These are phyloP conservation scores for Carollia perspicillata DNA, from an alignment of 2,113 vertebrate species.

Conservation along the genomic window DNA sequence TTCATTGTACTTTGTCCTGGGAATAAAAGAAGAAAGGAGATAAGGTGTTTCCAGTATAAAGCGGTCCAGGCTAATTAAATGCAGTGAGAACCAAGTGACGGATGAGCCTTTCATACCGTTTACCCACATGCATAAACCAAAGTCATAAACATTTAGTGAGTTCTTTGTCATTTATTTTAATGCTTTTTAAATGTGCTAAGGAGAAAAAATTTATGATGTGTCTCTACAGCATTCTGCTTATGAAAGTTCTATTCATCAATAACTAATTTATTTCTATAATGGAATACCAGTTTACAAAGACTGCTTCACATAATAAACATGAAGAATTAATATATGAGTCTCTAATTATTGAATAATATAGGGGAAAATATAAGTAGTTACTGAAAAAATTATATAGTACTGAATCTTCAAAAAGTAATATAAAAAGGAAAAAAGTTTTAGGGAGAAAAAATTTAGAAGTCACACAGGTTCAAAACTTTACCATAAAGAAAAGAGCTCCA, in stretches of 20 bases:
- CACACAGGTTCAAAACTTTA: slow-evolving; percentile 16
- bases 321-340: slow-evolving; percentile 47
- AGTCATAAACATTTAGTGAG: slow-evolving; percentile 74
- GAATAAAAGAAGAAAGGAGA: slow-evolving; percentile 34
- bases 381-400: background rate
- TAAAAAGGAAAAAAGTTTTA: background rate
- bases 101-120: slow-evolving; percentile 69
- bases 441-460: background rate
- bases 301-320: slow-evolving; percentile 60
- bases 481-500: background rate
- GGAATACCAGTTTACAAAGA: slow-evolving; percentile 70
- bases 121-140: slow-evolving; percentile 68
- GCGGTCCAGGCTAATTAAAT: slow-evolving; percentile 64
- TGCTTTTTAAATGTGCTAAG: slow-evolving; percentile 76
- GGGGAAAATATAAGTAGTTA: slow-evolving; percentile 17
- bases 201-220: slow-evolving; percentile 74
- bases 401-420: background rate
- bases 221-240: slow-evolving; percentile 69
- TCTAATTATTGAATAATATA: slow-evolving; percentile 61
- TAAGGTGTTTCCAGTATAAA: background rate
- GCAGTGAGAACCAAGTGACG: slow-evolving; percentile 67
- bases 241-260: slow-evolving; percentile 77
- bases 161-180: slow-evolving; percentile 77
- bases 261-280: slow-evolving; percentile 76
- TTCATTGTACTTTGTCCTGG: background rate